These are phyloP conservation scores for Felis chaus DNA, from an alignment of 2,113 vertebrate species.

Conservation along the genomic window DNA sequence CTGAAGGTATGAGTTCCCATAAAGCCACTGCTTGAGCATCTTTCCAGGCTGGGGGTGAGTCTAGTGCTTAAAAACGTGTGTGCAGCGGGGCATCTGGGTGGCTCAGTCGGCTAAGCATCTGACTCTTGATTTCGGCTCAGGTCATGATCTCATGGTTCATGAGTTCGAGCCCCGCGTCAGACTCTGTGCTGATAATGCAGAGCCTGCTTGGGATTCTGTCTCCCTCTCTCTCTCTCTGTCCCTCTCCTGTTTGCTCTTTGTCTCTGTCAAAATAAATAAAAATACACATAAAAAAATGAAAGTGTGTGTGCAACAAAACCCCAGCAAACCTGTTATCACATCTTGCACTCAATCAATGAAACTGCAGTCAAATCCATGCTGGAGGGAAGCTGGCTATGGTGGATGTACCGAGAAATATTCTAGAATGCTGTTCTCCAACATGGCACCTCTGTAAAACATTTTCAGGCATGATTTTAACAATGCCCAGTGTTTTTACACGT, in stretches of 20 bases:
- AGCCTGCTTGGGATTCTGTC: no score
- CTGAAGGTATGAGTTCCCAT: background rate
- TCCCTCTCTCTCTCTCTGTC: no score
- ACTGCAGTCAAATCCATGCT: background rate
- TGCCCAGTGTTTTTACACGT: background rate
- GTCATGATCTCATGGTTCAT: no score
- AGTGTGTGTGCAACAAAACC: background rate
- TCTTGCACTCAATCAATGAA: background rate
- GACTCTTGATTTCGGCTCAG: no score
- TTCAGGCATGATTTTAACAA: background rate
- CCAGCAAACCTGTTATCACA: background rate
- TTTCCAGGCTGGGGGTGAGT: background rate
- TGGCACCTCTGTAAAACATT: background rate
- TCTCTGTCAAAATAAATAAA: no score
- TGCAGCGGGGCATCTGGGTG: no score
- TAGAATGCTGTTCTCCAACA: background rate
- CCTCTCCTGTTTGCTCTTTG: no score
- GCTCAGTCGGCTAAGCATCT: no score
- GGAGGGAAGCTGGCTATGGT: background rate
- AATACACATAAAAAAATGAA: no score
- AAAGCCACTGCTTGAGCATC: background rate
- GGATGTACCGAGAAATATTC: background rate
- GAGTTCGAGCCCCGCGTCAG: no score
- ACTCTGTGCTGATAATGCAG: no score
- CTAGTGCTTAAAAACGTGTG: background rate